Evolutionary conservation across 37 sponge, comb jelly and placozoan species (phyloP), one percentile per base, ranked within the genome.

Genomic region (Halisarca cf. caerulea): DNA sequence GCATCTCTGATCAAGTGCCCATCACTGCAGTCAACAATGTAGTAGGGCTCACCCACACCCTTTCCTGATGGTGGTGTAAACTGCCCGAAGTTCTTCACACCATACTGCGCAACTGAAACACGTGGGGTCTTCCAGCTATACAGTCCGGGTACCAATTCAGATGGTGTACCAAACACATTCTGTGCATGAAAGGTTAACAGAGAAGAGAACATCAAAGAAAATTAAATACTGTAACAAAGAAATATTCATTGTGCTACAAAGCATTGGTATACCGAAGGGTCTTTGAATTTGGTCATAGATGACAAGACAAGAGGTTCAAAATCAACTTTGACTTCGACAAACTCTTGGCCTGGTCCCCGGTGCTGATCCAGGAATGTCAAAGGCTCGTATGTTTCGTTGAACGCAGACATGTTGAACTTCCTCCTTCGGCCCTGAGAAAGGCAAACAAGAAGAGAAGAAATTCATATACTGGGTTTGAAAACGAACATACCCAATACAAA

Each of bases 201-300:
- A n/a, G n/a, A n/a, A n/a, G n/a, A n/a, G n/a, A n/a, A n/a, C n/a
- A n/a, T n/a, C n/a, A n/a, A n/a, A n/a, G n/a, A n/a, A n/a, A n/a
- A n/a, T n/a, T n/a, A n/a, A n/a, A n/a, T n/a, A n/a, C n/a, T n/a
- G n/a, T n/a, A n/a, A n/a, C n/a, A n/a, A n/a, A n/a, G n/a, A n/a
- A n/a, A n/a, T n/a, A n/a, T n/a, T n/a, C n/a, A n/a, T n/a, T n/a
- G n/a, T n/a, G n/a, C 51, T 47, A 47, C 51, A 47, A 47, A 11
- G n/a, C n/a, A 47, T 11, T 47, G 11, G 51, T 11, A 14, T 11
- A 47, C 51, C 9, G 51, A 47, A 14, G 51, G 51, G 51, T 47
- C 51, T 11, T 47, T 47, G 51, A 88, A 91, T 64, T 90, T 94
- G 0, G 82, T 80, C 95, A 94, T 94, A 58, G 89, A 80, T 23